Conservation (phyloP, 2,113 vertebrate genomes). For the Fukomys damarensis region DNA sequence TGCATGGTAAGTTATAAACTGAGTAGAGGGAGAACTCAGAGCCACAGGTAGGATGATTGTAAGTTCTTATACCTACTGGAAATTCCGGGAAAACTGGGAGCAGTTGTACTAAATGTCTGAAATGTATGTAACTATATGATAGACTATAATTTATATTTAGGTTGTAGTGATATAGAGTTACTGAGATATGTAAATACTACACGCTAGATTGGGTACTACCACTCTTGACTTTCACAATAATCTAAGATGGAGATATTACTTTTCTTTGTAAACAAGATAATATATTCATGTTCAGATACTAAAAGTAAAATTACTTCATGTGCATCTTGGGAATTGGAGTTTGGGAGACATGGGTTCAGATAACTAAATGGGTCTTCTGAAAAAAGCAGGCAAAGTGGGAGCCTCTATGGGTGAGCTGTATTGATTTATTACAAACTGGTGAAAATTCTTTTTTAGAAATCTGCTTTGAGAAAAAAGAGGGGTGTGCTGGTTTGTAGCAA, state of each 20-base stretch:
- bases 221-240: background rate
- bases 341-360: background rate
- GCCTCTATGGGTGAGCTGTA: too few relatives aligned
- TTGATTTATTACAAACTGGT: background rate
- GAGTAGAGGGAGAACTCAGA: background rate
- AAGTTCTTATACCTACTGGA: background rate
- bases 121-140: background rate
- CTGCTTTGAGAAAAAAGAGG: background rate
- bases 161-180: background rate
- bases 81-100: background rate
- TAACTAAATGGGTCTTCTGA: too few relatives aligned
- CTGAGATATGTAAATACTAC: background rate
- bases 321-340: background rate
- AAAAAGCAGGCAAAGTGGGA: background rate
- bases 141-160: background rate
- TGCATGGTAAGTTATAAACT: background rate
- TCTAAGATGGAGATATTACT: background rate
- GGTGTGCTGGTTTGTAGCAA: background rate
- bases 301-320: background rate
- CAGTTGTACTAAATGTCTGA: background rate
- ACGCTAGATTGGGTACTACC: background rate
- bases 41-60: background rate
- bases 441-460: background rate
- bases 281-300: background rate
- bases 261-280: background rate